Conservation (phyloP, 2,113 vertebrate species). For the Holacanthus passer region DNA sequence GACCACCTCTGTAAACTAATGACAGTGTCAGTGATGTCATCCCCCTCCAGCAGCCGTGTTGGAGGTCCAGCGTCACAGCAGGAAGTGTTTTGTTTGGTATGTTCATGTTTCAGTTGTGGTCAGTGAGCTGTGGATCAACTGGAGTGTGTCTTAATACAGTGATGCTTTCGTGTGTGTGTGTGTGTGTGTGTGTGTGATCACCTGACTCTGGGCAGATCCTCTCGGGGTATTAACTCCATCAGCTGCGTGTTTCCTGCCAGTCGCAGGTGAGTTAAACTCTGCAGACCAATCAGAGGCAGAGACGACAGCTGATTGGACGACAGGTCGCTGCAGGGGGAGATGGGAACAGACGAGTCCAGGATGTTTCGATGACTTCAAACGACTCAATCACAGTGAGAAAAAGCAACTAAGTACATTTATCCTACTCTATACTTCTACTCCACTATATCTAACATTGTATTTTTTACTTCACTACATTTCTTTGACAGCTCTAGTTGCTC, state of each 20-base stretch:
- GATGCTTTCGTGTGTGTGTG: not conserved
- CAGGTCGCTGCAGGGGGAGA: slow-evolving; percentile 88
- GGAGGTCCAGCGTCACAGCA: slow-evolving; percentile 20
- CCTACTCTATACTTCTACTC: too few species aligned
- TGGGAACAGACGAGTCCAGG: not conserved
- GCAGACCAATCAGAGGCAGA: slow-evolving; percentile 91
- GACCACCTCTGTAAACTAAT: not conserved
- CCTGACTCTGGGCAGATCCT: slow-evolving; percentile 95
- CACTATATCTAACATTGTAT: too few species aligned
- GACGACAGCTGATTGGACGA: slow-evolving; percentile 93
- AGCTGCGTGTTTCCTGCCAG: slow-evolving; percentile 93
- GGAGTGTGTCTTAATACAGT: not conserved
- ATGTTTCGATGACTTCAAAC: not conserved
- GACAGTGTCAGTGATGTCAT: not conserved
- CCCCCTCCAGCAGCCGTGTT: slow-evolving; percentile 10
- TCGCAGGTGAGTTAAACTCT: slow-evolving; percentile 94
- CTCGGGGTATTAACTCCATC: slow-evolving; percentile 89
- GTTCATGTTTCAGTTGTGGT: slow-evolving; percentile 15
- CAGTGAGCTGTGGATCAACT: too few species aligned
- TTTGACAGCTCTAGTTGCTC: too few species aligned
- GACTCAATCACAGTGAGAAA: not conserved
- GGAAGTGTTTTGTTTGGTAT: slow-evolving; percentile 18
- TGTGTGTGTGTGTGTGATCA: slow-evolving; percentile 51
- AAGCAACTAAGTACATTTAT: too few species aligned
- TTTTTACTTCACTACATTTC: too few species aligned